Base-by-base conservation (phyloP, 2,797 vertebrate genomes). In the Agapornis canus region DNA sequence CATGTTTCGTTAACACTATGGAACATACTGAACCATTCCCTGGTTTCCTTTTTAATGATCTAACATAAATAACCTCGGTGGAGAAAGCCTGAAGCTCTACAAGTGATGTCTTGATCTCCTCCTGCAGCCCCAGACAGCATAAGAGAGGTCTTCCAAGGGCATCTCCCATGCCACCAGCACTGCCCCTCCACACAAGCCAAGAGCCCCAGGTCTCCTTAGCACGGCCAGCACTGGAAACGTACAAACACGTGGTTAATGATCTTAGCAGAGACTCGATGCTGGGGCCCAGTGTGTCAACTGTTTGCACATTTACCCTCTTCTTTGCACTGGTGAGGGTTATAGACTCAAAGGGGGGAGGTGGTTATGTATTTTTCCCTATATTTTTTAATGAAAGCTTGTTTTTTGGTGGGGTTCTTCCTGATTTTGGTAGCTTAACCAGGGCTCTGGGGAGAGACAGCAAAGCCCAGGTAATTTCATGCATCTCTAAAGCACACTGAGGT, bases 91-190 rank as follows among this genome's bases (percentile, higher is more conserved):
- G 69, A 75, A 45, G 39, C 31, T 71, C 47, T 65, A 83, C 65
- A 72, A 57, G 43, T 40, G 25, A 81, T 78, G 82, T 65, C 56
- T 59, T 64, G 19, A 68, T 42, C 60, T 80, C 54, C 27, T 85
- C 10, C 68, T 40, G 48, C 60, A 92, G 51, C 13, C 43, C n/a
- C 51, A 61, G 37, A 45, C 0, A 0, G 20, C 20, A 39, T 12
- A n/a, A 72, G n/a, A 89, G 61, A 71, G 59, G 66, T 61, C 54
- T 86, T 88, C 42, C 0, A 0, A 88, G 49, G 47, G 85, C 2
- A 0, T 6, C 9, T 82, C 35, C 85, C 0, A 0, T 0, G 0
- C 57, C 79, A 78, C 60, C 69, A 57, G 71, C 10, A 0, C 32
- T 48, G 37, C 26, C 82, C 87, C 32, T 71, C 63, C 40, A 64